Percentiles rank a stretch among this genome's conserved stretches.
These are phyloP conservation scores for Myodes glareolus DNA, from an alignment of 2,113 vertebrate species.

Conservation along the genomic window DNA sequence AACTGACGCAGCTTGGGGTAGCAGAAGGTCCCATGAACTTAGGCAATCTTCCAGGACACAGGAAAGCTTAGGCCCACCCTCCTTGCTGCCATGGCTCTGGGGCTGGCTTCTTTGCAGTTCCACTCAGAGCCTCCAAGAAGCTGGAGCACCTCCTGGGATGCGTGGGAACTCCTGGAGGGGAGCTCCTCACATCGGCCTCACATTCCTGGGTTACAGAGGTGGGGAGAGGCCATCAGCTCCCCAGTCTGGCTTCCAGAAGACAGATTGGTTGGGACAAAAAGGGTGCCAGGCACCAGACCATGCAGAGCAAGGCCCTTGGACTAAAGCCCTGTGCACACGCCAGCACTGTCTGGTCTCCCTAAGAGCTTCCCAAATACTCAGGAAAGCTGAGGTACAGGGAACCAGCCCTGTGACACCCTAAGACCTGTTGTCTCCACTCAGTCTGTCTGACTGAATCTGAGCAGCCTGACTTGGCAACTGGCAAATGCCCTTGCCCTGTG, in stretches of 20 bases:
- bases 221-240: not conserved
- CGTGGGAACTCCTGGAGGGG: too few species aligned
- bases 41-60: conserved; percentile 8
- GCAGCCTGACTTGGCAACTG: not conserved
- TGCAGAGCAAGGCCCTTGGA: not conserved
- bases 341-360: not conserved
- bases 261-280: not conserved
- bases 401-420: not conserved
- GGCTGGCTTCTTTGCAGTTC: not conserved
- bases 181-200: not conserved
- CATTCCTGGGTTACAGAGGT: too few species aligned
- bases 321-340: not conserved
- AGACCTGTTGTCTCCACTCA: not conserved
- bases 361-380: not conserved
- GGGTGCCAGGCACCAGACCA: not conserved
- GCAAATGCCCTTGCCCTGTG: not conserved
- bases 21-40: not conserved
- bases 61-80: not conserved
- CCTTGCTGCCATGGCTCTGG: not conserved
- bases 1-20: too few species aligned
- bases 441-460: not conserved
- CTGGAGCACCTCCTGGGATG: not conserved
- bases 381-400: not conserved
- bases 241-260: not conserved
- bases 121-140: not conserved